These are phyloP conservation scores for Porites lutea DNA, from an alignment of 64 coral and sea anemone species.

Conservation along the genomic window DNA sequence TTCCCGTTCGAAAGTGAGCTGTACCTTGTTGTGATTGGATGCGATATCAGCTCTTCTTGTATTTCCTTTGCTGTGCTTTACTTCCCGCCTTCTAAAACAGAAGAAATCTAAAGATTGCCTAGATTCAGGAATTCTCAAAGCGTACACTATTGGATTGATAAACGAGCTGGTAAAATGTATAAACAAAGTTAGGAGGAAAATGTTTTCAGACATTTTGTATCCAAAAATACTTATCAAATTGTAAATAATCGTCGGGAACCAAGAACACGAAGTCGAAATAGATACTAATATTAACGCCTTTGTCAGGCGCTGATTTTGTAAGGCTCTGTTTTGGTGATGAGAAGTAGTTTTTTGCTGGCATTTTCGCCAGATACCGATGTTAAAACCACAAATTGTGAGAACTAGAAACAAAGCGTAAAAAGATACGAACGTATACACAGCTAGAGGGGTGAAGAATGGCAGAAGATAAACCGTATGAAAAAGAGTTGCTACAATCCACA, in stretches of 20 bases:
- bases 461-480: neutral
- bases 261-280: neutral
- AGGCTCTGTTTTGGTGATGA: neutral
- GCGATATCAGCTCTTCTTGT: neutral
- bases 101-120: neutral
- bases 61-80: neutral
- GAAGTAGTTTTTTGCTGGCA: neutral
- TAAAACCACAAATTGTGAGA: neutral
- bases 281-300: constrained; percentile 4
- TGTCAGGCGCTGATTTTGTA: neutral
- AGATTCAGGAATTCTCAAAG: neutral
- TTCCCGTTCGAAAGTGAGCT: neutral
- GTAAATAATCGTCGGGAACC: neutral
- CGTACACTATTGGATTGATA: neutral
- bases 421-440: neutral
- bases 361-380: neutral
- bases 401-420: neutral
- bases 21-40: no score
- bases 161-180: neutral
- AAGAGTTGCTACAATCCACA: neutral
- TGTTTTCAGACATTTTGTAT: neutral
- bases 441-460: neutral
- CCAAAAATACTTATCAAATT: neutral
- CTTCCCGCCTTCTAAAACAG: neutral
- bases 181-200: neutral